Conservation (phyloP, 2,113 vertebrate genomes). For the Cochlearius cochlearius region DNA sequence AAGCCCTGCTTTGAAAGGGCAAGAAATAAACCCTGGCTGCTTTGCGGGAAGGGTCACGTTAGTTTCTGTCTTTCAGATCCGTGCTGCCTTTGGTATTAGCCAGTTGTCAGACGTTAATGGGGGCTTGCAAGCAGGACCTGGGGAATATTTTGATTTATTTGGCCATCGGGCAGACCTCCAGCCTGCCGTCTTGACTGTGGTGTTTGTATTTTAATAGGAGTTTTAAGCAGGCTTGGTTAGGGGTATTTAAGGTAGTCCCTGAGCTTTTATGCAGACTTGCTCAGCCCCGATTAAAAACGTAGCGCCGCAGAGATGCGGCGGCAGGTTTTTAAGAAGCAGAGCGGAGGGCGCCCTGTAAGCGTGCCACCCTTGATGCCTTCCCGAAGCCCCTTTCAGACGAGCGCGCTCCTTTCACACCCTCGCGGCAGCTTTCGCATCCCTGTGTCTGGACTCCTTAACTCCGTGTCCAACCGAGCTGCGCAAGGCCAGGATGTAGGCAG, state of each 20-base stretch:
- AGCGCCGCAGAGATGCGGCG: not conserved
- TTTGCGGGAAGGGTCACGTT: conserved; percentile 32
- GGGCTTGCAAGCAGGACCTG: conserved; percentile 59
- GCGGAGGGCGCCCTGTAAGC: not conserved
- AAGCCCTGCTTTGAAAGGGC: not conserved
- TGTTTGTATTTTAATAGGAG: conserved; percentile 57
- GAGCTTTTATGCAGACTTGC: not conserved
- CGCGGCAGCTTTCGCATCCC: not conserved
- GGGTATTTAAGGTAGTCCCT: conserved; percentile 44
- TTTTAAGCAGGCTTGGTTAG: conserved; percentile 16
- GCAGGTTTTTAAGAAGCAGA: not conserved
- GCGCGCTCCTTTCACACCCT: not conserved
- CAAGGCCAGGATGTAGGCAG: not conserved
- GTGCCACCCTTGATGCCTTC: not conserved
- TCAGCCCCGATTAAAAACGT: not conserved
- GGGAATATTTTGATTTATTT: conserved; percentile 67
- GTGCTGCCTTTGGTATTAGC: conserved; percentile 9
- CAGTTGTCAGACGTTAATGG: conserved; percentile 67
- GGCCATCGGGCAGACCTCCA: conserved; percentile 60
- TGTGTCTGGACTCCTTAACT: not conserved
- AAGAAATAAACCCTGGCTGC: conserved; percentile 32
- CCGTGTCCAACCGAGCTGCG: not conserved
- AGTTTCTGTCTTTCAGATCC: not conserved
- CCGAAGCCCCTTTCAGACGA: not conserved
- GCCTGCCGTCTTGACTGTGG: conserved; percentile 10